Conservation (phyloP, 1,140 invertebrate species). For the Rhynchophorus ferrugineus region DNA sequence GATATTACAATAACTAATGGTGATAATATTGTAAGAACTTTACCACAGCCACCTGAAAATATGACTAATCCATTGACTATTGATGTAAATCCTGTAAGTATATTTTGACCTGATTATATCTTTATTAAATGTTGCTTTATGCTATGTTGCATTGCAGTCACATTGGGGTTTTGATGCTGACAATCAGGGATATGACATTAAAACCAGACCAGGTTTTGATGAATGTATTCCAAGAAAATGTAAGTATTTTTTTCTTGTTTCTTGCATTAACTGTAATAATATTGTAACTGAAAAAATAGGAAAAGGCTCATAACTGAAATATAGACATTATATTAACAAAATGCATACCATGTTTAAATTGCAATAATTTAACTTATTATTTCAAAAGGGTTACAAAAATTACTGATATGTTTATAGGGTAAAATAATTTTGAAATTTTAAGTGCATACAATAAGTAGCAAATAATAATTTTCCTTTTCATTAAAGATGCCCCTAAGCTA, state of each 20-base stretch:
- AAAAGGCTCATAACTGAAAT: no score
- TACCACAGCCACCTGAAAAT: slow-evolving; percentile 39
- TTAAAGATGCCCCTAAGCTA: no score
- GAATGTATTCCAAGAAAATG: slow-evolving; percentile 47
- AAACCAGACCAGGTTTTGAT: slow-evolving; percentile 51
- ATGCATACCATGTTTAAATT: no score
- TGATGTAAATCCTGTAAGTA: slow-evolving; percentile 58
- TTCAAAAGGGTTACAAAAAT: no score
- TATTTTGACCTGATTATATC: background rate
- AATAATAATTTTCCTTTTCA: no score
- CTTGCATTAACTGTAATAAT: background rate
- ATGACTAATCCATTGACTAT: slow-evolving; percentile 51
- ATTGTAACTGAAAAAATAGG: background rate
- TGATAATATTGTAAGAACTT: slow-evolving; percentile 32
- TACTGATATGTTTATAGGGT: no score
- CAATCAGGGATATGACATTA: slow-evolving; percentile 14
- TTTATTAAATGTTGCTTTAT: no score
- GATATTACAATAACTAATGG: slow-evolving; percentile 25
- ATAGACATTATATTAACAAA: no score
- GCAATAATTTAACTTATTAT: no score
- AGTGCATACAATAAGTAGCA: no score
- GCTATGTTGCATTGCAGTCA: no score
- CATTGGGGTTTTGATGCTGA: slow-evolving; percentile 49
- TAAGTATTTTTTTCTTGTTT: slow-evolving; percentile 17
- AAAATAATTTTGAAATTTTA: no score